phyloP scores from a whole-genome alignment of 2,797 vertebrate species.

The Pipistrellus nathusii region DNA sequence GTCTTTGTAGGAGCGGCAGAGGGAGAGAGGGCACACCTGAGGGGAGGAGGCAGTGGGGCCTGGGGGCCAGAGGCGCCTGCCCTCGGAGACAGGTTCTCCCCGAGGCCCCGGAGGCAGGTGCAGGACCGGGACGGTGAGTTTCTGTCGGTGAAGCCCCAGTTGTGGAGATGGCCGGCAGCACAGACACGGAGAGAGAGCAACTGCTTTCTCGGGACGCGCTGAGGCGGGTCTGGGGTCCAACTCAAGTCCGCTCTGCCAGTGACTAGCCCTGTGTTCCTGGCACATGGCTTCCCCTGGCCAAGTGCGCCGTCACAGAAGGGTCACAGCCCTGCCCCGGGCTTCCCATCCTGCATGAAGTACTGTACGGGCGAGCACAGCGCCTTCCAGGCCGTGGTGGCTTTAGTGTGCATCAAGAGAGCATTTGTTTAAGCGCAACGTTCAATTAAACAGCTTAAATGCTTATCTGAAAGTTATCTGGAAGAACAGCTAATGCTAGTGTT shows the following conservation, averaged over 20 bases:
- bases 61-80: background rate
- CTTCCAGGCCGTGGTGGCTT: background rate
- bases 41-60: no score
- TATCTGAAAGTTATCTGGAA: background rate
- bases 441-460: background rate
- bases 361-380: background rate
- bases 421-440: background rate
- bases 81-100: background rate
- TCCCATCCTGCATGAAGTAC: accelerated
- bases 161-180: background rate
- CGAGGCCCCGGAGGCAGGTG: background rate
- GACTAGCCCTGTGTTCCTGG: accelerated
- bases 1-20: background rate
- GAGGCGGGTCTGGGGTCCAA: background rate
- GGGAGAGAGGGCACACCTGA: accelerated
- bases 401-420: background rate
- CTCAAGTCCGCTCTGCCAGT: background rate
- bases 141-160: background rate
- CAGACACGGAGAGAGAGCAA: background rate
- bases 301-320: background rate
- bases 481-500: background rate
- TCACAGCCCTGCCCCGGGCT: background rate
- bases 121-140: background rate
- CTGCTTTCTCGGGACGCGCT: background rate
- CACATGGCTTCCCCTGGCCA: no score